Conservation (phyloP, 92 coral and sea anemone genomes). For the Parazoanthus swiftii region DNA sequence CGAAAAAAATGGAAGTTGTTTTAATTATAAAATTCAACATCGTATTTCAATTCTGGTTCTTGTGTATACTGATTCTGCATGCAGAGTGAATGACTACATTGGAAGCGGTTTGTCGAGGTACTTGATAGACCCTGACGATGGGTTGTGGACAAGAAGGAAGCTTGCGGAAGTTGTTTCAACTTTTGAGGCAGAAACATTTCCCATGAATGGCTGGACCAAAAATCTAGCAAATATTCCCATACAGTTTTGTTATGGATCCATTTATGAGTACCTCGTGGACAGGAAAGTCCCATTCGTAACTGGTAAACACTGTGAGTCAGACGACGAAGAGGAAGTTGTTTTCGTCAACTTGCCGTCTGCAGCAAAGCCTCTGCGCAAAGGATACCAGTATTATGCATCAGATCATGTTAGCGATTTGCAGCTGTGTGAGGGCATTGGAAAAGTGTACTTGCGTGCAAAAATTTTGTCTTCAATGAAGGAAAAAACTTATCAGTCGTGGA, state of each 20-base stretch:
- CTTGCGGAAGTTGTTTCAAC: neutral
- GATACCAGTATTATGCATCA: constrained; percentile 1
- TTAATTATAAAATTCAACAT: too few species aligned
- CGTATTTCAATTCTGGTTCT: neutral
- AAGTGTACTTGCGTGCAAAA: constrained; percentile 5
- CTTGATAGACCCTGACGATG: constrained; percentile 6
- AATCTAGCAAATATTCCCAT: constrained; percentile 17
- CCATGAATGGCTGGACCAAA: too few species aligned
- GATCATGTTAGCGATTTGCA: constrained; percentile 17
- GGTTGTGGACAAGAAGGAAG: constrained; percentile 10
- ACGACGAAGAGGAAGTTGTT: constrained; percentile 18
- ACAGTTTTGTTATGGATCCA: neutral
- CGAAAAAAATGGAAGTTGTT: neutral
- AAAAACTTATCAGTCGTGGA: constrained; percentile 7
- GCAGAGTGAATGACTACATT: constrained; percentile 24
- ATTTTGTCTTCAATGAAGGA: constrained; percentile 20
- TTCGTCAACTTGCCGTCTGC: constrained; percentile 16
- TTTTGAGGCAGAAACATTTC: constrained; percentile 26
- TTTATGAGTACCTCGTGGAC: neutral
- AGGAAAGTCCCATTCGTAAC: neutral
- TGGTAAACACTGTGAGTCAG: constrained; percentile 3
- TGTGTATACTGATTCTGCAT: neutral
- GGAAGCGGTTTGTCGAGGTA: constrained; percentile 14
- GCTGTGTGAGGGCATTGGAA: constrained; percentile 6
- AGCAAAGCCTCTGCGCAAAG: constrained; percentile 8